Evolutionary conservation across 2,797 vertebrate species (phyloP).

Genomic region (Galaxias olidus): DNA sequence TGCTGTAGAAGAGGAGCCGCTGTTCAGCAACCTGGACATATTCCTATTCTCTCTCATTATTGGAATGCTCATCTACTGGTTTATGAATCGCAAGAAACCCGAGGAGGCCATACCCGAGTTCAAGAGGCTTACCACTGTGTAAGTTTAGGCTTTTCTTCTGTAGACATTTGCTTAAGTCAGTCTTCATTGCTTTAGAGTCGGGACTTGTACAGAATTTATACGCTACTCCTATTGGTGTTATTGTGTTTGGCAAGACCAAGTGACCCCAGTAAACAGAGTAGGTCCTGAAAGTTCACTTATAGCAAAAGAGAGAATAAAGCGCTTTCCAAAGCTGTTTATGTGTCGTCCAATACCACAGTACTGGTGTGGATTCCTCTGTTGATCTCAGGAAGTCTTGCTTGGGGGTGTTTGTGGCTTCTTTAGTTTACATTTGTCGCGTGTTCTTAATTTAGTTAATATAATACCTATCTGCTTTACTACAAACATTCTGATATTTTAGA

Average conservation of each 20-base stretch:
- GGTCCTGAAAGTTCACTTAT: no score
- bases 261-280: no score
- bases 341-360: background rate
- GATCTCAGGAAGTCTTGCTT: slow-evolving; percentile 15
- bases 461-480: background rate
- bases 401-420: background rate
- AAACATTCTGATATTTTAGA: no score
- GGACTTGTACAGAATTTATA: no score
- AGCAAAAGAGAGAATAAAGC: background rate
- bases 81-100: slow-evolving; percentile 78
- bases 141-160: slow-evolving; percentile 28
- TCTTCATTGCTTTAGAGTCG: background rate
- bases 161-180: background rate
- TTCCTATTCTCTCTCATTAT: slow-evolving; percentile 75
- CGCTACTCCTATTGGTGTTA: no score
- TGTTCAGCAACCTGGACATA: slow-evolving; percentile 71
- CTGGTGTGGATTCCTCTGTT: slow-evolving; percentile 9
- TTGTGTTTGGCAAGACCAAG: no score
- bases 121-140: slow-evolving; percentile 62
- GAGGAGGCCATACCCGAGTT: slow-evolving; percentile 71
- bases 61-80: slow-evolving; percentile 79
- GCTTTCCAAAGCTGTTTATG: background rate
- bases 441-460: slow-evolving; percentile 1
- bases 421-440: background rate
- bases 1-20: slow-evolving; percentile 43